phyloP scores from a whole-genome alignment of 2,113 vertebrate species.

The Propithecus coquereli region DNA sequence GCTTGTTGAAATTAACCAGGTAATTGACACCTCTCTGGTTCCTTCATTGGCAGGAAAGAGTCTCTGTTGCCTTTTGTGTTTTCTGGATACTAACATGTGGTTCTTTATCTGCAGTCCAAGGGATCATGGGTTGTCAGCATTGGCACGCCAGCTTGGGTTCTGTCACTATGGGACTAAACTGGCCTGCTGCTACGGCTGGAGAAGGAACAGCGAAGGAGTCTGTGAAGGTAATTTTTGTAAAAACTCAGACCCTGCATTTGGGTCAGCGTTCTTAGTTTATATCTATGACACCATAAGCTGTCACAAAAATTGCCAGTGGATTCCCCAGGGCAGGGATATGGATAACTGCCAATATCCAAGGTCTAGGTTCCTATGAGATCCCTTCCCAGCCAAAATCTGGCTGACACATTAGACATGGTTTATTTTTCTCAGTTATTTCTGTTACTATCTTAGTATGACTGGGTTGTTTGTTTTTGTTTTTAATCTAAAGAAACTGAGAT shows the following conservation, averaged over 20 bases:
- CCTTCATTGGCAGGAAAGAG: background rate
- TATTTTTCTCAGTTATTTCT: slow-evolving; percentile 26
- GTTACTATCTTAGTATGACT: background rate
- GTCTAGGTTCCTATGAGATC: background rate
- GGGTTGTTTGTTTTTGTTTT: background rate
- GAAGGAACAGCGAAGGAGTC: slow-evolving; percentile 87
- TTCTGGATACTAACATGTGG: slow-evolving; percentile 25
- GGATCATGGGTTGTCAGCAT: slow-evolving; percentile 79
- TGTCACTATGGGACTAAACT: slow-evolving; percentile 90
- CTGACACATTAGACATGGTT: background rate
- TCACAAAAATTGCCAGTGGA: background rate
- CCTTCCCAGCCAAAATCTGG: background rate
- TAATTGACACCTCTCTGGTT: background rate
- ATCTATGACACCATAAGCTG: background rate
- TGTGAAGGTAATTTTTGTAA: slow-evolving; percentile 90
- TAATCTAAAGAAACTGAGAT: background rate
- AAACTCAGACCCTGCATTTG: background rate
- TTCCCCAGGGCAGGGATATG: rapidly evolving
- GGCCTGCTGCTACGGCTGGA: slow-evolving; percentile 98
- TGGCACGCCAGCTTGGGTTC: slow-evolving; percentile 85
- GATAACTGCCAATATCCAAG: background rate
- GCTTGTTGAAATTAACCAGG: background rate
- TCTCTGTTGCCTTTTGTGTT: background rate
- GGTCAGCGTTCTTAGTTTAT: background rate
- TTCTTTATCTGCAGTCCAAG: slow-evolving; percentile 76